Evolutionary conservation across 2,888 invertebrate species (phyloP).

Genomic region (Augochlorella aurata): DNA sequence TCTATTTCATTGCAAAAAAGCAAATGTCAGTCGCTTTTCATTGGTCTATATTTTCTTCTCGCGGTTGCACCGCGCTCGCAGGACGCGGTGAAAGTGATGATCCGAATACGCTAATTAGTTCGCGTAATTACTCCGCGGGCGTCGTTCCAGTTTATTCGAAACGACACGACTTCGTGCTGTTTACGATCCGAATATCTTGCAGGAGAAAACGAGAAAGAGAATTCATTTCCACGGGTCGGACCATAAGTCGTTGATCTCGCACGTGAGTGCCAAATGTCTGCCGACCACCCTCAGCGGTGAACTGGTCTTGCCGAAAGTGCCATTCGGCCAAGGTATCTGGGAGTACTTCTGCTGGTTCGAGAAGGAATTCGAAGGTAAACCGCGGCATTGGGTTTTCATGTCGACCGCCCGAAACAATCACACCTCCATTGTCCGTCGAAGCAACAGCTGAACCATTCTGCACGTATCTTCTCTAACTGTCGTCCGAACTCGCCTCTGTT

Average conservation of each 20-base stretch:
- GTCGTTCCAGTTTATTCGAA: neutral
- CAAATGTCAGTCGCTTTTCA: neutral
- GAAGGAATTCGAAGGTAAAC: slow-evolving; percentile 83
- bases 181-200: slow-evolving; percentile 57
- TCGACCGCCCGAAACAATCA: no score
- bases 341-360: slow-evolving; percentile 87
- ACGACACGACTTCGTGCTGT: neutral
- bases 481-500: fast-evolving
- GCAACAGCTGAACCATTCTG: neutral
- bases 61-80: neutral
- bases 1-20: neutral
- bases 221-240: slow-evolving; percentile 90
- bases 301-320: slow-evolving; percentile 85
- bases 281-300: slow-evolving; percentile 87
- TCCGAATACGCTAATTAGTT: neutral
- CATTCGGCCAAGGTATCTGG: slow-evolving; percentile 85
- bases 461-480: neutral
- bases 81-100: neutral
- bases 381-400: neutral
- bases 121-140: neutral
- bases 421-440: neutral
- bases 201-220: slow-evolving; percentile 91
- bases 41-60: neutral
- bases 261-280: slow-evolving; percentile 85
- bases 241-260: slow-evolving; percentile 84